Evolutionary conservation across 2,888 invertebrate genomes (phyloP).

Genomic region (Phaonia tiefii): DNA sequence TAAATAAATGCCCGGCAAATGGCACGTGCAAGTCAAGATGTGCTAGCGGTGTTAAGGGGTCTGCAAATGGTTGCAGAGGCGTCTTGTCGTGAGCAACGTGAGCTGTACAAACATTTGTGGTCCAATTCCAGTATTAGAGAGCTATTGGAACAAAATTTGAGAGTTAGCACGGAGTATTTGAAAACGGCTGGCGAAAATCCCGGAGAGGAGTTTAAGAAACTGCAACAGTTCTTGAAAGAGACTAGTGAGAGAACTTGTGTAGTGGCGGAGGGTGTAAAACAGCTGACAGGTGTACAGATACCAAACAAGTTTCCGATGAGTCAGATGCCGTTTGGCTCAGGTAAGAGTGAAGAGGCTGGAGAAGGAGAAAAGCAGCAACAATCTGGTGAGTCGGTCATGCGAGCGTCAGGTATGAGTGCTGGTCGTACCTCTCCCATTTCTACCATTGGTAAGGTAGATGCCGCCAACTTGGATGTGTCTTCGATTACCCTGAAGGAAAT

Average conservation of each 20-base stretch:
- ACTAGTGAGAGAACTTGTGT: slow-evolving; percentile 85
- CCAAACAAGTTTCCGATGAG: slow-evolving; percentile 69
- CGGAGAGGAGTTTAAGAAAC: slow-evolving; percentile 76
- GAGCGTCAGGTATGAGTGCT: too few species aligned
- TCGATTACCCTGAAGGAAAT: slow-evolving; percentile 79
- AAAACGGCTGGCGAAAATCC: slow-evolving; percentile 73
- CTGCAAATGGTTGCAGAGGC: slow-evolving; percentile 84
- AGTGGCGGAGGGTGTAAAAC: slow-evolving; percentile 86
- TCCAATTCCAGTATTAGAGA: slow-evolving; percentile 86
- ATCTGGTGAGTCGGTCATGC: neutral
- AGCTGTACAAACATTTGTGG: slow-evolving; percentile 84
- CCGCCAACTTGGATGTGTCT: slow-evolving; percentile 78
- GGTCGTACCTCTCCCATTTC: neutral
- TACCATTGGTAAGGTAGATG: slow-evolving; percentile 69
- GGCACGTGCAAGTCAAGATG: slow-evolving; percentile 81
- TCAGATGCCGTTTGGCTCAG: slow-evolving; percentile 45
- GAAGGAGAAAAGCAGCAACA: slow-evolving; percentile 26
- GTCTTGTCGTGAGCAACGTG: slow-evolving; percentile 84
- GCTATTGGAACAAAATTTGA: slow-evolving; percentile 74
- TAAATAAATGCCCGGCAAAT: slow-evolving; percentile 4
- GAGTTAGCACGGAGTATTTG: slow-evolving; percentile 70
- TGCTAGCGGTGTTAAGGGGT: slow-evolving; percentile 86
- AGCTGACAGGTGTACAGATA: slow-evolving; percentile 81
- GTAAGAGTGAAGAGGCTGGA: neutral
- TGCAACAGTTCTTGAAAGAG: slow-evolving; percentile 82